These are phyloP conservation scores for Hemistola chrysoprasaria DNA, from an alignment of 2,888 invertebrate genomes.

Conservation along the genomic window DNA sequence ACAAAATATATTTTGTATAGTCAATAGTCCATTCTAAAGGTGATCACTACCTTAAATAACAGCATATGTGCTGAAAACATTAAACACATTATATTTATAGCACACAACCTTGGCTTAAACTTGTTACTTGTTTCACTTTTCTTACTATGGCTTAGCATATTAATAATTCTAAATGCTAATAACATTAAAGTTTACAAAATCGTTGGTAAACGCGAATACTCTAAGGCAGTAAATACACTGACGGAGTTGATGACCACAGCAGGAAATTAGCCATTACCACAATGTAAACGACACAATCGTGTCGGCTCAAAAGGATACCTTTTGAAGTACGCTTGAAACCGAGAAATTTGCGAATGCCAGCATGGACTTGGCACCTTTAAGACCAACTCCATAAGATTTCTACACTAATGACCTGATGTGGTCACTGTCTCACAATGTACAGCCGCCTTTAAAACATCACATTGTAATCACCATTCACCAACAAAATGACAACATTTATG, in stretches of 20 bases:
- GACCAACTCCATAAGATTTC: no score
- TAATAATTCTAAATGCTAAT: slow-evolving; percentile 49
- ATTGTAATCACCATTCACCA: no score
- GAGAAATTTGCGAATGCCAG: slow-evolving; percentile 11
- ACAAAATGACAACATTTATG: not conserved
- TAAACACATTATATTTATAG: slow-evolving; percentile 43
- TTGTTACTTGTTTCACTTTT: slow-evolving; percentile 59
- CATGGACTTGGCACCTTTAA: no score
- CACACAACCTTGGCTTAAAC: slow-evolving; percentile 74
- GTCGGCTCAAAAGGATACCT: no score
- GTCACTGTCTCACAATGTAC: no score
- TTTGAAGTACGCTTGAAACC: slow-evolving; percentile 12
- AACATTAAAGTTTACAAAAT: slow-evolving; percentile 48
- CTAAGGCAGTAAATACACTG: no score
- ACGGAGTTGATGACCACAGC: no score
- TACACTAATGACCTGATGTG: no score
- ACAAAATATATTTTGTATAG: slow-evolving; percentile 27
- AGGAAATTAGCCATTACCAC: no score
- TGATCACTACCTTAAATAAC: slow-evolving; percentile 6
- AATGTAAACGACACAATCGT: no score
- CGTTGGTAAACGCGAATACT: not conserved
- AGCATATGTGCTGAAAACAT: slow-evolving; percentile 4
- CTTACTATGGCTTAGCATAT: slow-evolving; percentile 58
- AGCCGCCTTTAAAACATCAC: no score
- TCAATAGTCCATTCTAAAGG: slow-evolving; percentile 12